Conservation (phyloP, 1,140 invertebrate genomes). For the Scylla paramamosain region DNA sequence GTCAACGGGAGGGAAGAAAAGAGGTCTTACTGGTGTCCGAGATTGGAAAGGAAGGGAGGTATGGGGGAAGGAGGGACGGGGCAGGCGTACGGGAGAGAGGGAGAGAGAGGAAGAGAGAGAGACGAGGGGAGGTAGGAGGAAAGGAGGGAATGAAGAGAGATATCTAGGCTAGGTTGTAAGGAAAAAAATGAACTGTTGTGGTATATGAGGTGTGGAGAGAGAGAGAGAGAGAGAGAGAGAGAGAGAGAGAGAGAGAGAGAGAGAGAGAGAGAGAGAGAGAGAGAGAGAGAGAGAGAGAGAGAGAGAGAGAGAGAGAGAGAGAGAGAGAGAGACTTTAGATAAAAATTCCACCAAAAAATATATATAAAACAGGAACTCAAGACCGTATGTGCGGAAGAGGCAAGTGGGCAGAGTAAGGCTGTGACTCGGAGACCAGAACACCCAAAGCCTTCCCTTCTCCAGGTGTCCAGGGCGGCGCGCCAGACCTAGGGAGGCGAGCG, state of each 20-base stretch:
- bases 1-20: background rate
- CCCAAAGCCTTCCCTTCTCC: background rate
- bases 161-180: background rate
- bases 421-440: background rate
- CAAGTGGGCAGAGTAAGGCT: background rate
- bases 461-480: background rate
- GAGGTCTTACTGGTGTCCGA: background rate
- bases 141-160: background rate
- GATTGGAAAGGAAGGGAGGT: slow-evolving; percentile 9
- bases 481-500: background rate
- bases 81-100: background rate
- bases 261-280: too few species aligned
- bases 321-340: slow-evolving; percentile 32
- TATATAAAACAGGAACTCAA: background rate
- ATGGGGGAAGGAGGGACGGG: background rate
- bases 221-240: too few species aligned
- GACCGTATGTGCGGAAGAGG: background rate
- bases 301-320: slow-evolving; percentile 31
- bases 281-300: too few species aligned
- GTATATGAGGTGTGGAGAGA: background rate
- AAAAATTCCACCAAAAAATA: too few species aligned
- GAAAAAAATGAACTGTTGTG: background rate
- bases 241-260: slow-evolving; percentile 16
- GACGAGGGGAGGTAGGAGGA: background rate
- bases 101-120: too few species aligned